Evolutionary conservation across 2,888 invertebrate species (phyloP).

Genomic region (Leucania comma): DNA sequence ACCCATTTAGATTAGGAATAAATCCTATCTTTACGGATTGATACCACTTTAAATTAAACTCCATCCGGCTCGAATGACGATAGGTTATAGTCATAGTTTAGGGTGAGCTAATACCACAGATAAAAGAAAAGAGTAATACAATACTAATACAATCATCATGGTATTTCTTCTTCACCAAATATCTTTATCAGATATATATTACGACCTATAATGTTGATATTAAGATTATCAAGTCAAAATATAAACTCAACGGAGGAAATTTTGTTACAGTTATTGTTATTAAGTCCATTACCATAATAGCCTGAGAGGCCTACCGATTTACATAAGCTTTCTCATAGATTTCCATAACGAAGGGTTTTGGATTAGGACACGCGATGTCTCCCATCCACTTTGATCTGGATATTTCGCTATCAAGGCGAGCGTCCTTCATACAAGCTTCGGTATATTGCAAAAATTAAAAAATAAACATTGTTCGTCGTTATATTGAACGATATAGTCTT

Average conservation of each 20-base stretch:
- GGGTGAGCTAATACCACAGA: neutral
- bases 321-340: conserved; percentile 32
- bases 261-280: conserved; percentile 11
- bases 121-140: no score
- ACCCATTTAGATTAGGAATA: neutral
- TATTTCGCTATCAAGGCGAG: neutral
- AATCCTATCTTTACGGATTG: neutral
- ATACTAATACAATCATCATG: neutral
- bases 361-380: conserved; percentile 7
- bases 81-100: neutral
- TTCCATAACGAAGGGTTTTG: conserved; percentile 31
- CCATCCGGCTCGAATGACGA: neutral
- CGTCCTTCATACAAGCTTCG: neutral
- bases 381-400: conserved; percentile 7
- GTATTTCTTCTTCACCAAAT: conserved; percentile 7
- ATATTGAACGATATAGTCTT: neutral
- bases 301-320: conserved; percentile 13
- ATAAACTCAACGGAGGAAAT: neutral
- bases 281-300: conserved; percentile 23
- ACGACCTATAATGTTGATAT: conserved; percentile 2
- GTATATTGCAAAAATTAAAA: neutral
- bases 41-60: conserved; percentile 1
- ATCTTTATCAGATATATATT: conserved; percentile 6
- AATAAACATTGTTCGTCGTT: neutral
- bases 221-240: conserved; percentile 12